Percentiles rank a stretch among this genome's conserved stretches.
Conservation (phyloP, 2,797 vertebrate genomes). For the Acanthopagrus latus region DNA sequence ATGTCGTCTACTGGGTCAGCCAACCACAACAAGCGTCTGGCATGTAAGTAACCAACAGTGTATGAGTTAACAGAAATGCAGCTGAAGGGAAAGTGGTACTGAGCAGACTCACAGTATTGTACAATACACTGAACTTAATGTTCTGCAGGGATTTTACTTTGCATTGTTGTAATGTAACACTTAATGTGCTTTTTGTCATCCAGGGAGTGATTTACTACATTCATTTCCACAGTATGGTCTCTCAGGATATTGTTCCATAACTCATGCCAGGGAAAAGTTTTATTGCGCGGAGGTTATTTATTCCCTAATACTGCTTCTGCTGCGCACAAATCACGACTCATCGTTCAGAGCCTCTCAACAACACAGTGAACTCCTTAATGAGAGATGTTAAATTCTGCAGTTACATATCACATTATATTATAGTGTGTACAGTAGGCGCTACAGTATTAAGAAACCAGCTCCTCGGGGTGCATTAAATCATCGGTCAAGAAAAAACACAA, state of each 20-base stretch:
- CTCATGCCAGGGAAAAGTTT: background rate
- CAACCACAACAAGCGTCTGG: constrained; percentile 80
- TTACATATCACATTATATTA: constrained; percentile 1
- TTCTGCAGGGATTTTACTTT: background rate
- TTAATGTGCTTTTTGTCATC: background rate
- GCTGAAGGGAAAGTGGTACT: constrained; percentile 4
- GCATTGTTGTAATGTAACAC: background rate
- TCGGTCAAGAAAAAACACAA: background rate
- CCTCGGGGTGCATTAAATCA: background rate
- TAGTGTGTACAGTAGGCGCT: background rate
- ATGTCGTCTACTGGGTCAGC: constrained; percentile 82
- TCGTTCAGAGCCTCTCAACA: background rate
- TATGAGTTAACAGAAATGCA: constrained; percentile 9
- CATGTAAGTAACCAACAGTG: constrained; percentile 76
- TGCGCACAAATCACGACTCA: constrained; percentile 1
- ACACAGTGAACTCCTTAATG: background rate
- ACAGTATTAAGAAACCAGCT: background rate
- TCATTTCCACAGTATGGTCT: background rate
- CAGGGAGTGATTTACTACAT: constrained; percentile 1
- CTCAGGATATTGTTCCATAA: background rate
- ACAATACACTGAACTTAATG: constrained; percentile 5
- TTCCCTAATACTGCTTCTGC: background rate
- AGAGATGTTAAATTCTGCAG: background rate
- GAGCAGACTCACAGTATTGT: background rate
- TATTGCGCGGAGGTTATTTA: background rate